Base-by-base conservation (phyloP, 2,888 invertebrate species). In the Nemurella pictetii region DNA sequence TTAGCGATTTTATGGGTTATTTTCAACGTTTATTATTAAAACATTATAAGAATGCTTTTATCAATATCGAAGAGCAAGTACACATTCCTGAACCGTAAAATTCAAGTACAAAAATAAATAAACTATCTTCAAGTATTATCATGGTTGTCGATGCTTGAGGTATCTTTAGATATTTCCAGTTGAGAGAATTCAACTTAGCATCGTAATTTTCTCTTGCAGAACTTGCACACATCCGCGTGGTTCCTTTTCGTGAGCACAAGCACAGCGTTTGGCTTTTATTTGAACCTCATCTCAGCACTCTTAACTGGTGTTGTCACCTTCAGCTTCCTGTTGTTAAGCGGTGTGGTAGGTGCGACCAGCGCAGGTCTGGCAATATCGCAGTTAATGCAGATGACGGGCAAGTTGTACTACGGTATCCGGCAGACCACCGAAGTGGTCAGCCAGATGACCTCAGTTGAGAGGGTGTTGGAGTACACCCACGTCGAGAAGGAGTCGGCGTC, bases 201-300 rank as follows among this genome's bases (percentile, higher is more conserved):
- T n/a, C n/a, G n/a, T n/a, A n/a, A n/a, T n/a, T n/a, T n/a, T n/a
- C n/a, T n/a, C n/a, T n/a, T 27, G 12, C 96, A 96, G 89, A 96
- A 96, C 89, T 89, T 95, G 5, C 98, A 99, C 89, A 96, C 97
- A 84, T 96, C 98, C 0, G 95, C 98, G 5, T 99, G 97, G 95
- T 98, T 94, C 89, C 92, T 97, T 88, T 98, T 97, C 90, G 94
- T 99, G 84, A 94, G 96, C 0, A 95, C 96, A 5, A 96, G 96
- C 25, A 94, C 98, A 86, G 98, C 98, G 88, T 98, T 99, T 89
- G 98, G 98, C 0, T 96, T 97, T 88, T 96, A 96, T 94, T 91
- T 99, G 88, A 99, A 99, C 90, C 92, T 96, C 87, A 93, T 97
- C 84, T 98, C 98, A 89, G 94, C 96, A 0, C 87, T 96, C 3